phyloP scores from a whole-genome alignment of 2,113 vertebrate genomes.

The Apaloderma vittatum region DNA sequence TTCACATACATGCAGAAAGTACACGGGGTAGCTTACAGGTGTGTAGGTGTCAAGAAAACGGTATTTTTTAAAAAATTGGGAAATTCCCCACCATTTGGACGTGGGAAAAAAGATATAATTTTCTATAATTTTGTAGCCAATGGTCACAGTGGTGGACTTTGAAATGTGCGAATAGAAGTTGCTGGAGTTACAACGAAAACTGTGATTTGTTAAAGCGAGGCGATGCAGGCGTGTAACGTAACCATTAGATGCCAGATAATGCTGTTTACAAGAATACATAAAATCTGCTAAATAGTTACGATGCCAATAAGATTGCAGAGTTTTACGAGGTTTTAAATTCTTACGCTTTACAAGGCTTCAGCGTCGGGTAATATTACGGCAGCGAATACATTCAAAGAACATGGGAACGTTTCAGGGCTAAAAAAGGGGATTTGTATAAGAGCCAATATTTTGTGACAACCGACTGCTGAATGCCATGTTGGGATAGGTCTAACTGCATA shows the following conservation, averaged over 20 bases:
- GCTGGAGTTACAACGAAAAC: not conserved
- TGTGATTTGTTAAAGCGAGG: not conserved
- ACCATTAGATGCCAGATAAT: not conserved
- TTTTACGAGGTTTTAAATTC: slow-evolving; percentile 42
- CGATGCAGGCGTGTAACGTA: not conserved
- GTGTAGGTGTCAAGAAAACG: not conserved
- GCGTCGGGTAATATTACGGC: not conserved
- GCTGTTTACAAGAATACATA: slow-evolving; percentile 33
- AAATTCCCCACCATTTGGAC: not conserved
- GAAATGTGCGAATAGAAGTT: not conserved
- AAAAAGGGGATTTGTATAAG: not conserved
- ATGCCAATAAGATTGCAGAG: not conserved
- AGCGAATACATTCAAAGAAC: slow-evolving; percentile 30
- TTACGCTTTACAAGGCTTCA: slow-evolving; percentile 24
- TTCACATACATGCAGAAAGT: not conserved
- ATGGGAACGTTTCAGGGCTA: not conserved
- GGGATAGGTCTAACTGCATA: slow-evolving; percentile 5
- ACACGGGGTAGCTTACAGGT: not conserved
- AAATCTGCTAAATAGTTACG: slow-evolving; percentile 19
- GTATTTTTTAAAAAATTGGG: not conserved
- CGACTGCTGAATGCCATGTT: not conserved
- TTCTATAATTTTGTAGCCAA: not conserved
- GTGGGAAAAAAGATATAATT: not conserved
- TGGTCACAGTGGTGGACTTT: not conserved
- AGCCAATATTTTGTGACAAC: not conserved